Conservation (phyloP, 2,888 invertebrate species). For the Gastrophysa polygoni region DNA sequence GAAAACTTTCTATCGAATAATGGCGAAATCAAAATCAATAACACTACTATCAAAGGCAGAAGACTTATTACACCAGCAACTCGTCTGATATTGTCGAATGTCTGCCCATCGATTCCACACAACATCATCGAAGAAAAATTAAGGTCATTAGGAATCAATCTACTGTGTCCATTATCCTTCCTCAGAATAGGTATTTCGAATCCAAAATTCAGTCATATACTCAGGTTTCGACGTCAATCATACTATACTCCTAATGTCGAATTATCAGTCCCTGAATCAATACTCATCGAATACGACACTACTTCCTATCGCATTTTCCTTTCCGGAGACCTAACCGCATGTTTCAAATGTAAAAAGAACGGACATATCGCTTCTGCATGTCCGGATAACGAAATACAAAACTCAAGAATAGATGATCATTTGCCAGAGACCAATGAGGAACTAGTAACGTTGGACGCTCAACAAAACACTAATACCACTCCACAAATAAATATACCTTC, state of each 20-base stretch:
- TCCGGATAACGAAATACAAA: conserved; percentile 7
- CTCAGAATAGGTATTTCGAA: conserved; percentile 33
- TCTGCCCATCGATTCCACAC: conserved; percentile 38
- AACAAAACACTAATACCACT: neutral
- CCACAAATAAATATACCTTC: neutral
- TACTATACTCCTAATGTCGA: conserved; percentile 23
- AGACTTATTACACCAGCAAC: conserved; percentile 36
- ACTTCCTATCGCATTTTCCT: conserved; percentile 33
- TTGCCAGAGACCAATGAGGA: conserved; percentile 10
- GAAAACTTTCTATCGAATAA: conserved; percentile 30
- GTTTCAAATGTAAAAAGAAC: conserved; percentile 35
- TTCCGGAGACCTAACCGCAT: conserved; percentile 24
- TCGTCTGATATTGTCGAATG: conserved; percentile 41
- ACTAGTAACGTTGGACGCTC: neutral
- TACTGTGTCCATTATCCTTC: conserved; percentile 33
- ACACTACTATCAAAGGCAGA: conserved; percentile 24
- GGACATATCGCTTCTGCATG: conserved; percentile 35
- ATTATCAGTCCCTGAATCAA: conserved; percentile 17
- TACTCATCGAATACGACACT: conserved; percentile 25
- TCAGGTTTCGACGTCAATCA: conserved; percentile 40
- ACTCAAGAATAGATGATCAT: neutral
- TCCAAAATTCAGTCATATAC: conserved; percentile 33
- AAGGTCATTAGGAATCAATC: conserved; percentile 26
- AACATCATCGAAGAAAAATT: conserved; percentile 28
- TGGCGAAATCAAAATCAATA: conserved; percentile 20